phyloP scores from a whole-genome alignment of 2,888 invertebrate species.

The Apotomis capreana region DNA sequence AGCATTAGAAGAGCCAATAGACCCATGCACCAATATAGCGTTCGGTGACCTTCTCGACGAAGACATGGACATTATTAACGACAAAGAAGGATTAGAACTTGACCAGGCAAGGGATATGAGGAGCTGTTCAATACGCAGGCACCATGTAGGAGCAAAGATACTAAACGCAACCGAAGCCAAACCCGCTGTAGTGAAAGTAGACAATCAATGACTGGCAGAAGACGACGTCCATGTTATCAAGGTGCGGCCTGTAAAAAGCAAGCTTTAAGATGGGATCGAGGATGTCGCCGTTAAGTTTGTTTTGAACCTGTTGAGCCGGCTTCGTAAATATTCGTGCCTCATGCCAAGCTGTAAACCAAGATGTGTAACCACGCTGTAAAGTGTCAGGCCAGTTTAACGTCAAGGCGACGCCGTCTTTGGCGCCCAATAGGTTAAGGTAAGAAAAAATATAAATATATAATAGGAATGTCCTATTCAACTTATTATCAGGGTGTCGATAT shows the following conservation, averaged over 20 bases:
- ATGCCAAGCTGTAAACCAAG: too few species aligned
- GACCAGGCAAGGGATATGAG: neutral
- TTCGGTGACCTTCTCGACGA: constrained; percentile 1
- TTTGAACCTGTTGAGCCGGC: neutral
- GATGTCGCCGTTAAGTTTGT: constrained; percentile 12
- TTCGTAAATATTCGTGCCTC: too few species aligned
- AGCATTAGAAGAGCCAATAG: neutral
- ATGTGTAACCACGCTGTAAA: too few species aligned
- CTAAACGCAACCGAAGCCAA: constrained; percentile 31
- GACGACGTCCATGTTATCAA: constrained; percentile 27
- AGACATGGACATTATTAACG: neutral
- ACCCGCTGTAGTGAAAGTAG: constrained; percentile 15
- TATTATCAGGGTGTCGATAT: too few species aligned
- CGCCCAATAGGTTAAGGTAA: too few species aligned
- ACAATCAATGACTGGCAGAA: constrained; percentile 34
- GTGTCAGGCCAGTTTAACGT: too few species aligned
- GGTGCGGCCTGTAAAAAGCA: constrained; percentile 28
- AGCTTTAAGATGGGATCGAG: constrained; percentile 19
- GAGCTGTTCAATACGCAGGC: neutral
- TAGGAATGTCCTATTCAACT: too few species aligned
- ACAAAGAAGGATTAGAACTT: neutral
- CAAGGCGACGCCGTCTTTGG: too few species aligned
- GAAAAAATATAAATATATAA: too few species aligned
- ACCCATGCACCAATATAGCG: neutral
- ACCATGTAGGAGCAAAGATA: neutral